Base-by-base conservation (phyloP, 35 echinoderm and acorn worm genomes). In the Apostichopus japonicus region DNA sequence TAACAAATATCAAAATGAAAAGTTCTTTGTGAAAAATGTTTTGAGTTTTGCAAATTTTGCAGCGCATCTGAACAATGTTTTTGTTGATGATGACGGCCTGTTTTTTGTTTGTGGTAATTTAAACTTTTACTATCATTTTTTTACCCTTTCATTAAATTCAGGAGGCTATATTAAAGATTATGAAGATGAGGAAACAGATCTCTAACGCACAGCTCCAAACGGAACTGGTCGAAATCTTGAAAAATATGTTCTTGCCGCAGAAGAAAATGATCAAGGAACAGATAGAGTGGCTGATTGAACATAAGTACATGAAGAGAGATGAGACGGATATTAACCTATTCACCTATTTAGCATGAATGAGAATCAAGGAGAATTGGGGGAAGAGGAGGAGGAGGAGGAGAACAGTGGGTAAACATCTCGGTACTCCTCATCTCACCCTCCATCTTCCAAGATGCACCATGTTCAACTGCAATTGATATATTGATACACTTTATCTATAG, bases 221-320 rank as follows among this genome's bases (percentile, higher is more conserved):
- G 4, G 95, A 99, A 72, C 92, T 99, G 90, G 97, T 99, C 6
- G 97, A 99, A 75, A 99, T 99, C 76, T 84, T 99, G 57, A 99
- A 99, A 83, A 99, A 99, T 90, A 99, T 99, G 97, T 99, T 99
- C 93, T 92, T 99, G 16, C 97, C 97, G 13, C 95, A 96, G 88
- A 99, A 99, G 92, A 99, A 99, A 92, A 99, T 99, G 97, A 99
- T 99, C 67, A 99, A 99, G 58, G 97, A 99, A 87, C 92, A 99
- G 53, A 99, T 99, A 57, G 97, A 99, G 53, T 99, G 97, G 97
- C 88, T 99, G 17, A 99, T 99, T 21, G 97, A 99, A 77, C 97
- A 99, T 53, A 99, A 99, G 58, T 99, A 99, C 93, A 99, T 99
- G 97, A 99, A 95, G 65, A 75, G 97, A 79, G 97, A 99, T 70